Percentiles rank a stretch among this genome's conserved stretches.
phyloP scores from a whole-genome alignment of 1,140 invertebrate genomes.

The honey bee (Apis mellifera) region Amel_HAv3.1 CM009944.2:9310501-9311000 shows the following conservation, averaged over 20 bases:
- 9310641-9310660: no score
- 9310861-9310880: slow-evolving; percentile 95
- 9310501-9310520: slow-evolving; percentile 91
- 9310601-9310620: neutral
- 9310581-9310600: slow-evolving; percentile 83
- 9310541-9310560: slow-evolving; percentile 88
- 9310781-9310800: slow-evolving; percentile 93
- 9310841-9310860: slow-evolving; percentile 99
- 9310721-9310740: slow-evolving; percentile 95
- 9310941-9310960: slow-evolving; percentile 95
- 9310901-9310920: slow-evolving; percentile 87
- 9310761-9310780: slow-evolving; percentile 95
- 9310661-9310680: slow-evolving; percentile 86
- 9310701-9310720: slow-evolving; percentile 93
- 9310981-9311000: slow-evolving; percentile 93
- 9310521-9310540: slow-evolving; percentile 95
- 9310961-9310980: slow-evolving; percentile 95
- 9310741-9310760: slow-evolving; percentile 85
- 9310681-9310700: slow-evolving; percentile 93
- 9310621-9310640: neutral
- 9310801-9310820: slow-evolving; percentile 95
- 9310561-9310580: slow-evolving; percentile 84
- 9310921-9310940: slow-evolving; percentile 90
- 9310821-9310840: slow-evolving; percentile 95
- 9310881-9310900: slow-evolving; percentile 87